A percentile compares a stretch with the other conserved stretches of the same genome.
phyloP scores from a whole-genome alignment of 2,888 invertebrate species.

The Nemurella pictetii region DNA sequence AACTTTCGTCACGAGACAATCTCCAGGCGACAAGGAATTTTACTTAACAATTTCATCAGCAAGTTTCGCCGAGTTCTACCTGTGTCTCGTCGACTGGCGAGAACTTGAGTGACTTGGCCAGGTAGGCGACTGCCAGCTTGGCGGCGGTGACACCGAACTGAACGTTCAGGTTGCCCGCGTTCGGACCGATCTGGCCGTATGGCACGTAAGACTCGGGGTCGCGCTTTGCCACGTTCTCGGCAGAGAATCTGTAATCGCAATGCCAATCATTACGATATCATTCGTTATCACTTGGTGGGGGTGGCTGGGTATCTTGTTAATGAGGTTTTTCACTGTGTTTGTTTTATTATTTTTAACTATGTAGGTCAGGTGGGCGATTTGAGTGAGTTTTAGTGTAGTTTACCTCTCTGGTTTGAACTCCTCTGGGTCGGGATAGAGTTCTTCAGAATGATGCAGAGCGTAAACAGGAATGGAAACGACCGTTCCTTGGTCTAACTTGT shows the following conservation, averaged over 20 bases:
- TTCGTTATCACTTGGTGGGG: background rate
- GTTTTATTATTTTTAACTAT: background rate
- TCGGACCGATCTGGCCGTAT: constrained; percentile 41
- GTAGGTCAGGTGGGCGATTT: background rate
- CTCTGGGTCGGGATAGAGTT: constrained; percentile 42
- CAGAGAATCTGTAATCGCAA: constrained; percentile 37
- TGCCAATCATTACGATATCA: background rate
- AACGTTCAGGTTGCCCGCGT: constrained; percentile 39
- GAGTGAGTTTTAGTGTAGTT: background rate
- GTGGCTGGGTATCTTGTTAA: background rate
- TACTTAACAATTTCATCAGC: background rate
- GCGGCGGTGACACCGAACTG: constrained; percentile 40
- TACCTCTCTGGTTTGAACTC: constrained; percentile 42
- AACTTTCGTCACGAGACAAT: background rate
- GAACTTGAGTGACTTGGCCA: constrained; percentile 39
- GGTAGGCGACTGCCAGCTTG: constrained; percentile 40
- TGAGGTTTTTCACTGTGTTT: background rate
- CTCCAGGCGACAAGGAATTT: background rate
- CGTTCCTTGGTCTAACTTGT: constrained; percentile 39
- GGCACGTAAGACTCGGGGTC: constrained; percentile 41
- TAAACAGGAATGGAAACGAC: constrained; percentile 41
- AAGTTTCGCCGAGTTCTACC: constrained; percentile 15
- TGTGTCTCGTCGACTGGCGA: constrained; percentile 33
- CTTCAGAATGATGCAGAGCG: constrained; percentile 41
- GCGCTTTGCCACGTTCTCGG: constrained; percentile 39